Conservation (phyloP, 2,888 invertebrate genomes). For the Mycalesis mineus region DNA sequence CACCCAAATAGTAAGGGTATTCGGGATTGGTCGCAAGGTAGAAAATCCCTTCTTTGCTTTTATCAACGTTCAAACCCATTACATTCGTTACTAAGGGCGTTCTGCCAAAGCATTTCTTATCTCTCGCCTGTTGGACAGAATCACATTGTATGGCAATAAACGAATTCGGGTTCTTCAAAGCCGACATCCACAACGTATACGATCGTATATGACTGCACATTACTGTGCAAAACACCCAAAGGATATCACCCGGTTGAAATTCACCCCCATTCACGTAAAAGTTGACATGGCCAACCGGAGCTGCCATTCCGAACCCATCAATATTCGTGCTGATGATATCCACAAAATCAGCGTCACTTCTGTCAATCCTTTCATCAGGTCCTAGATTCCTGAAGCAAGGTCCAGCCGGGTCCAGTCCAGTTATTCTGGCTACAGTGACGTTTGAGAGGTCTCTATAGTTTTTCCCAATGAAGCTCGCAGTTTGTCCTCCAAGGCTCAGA, state of each 20-base stretch:
- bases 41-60: slow-evolving; percentile 39
- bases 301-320: slow-evolving; percentile 57
- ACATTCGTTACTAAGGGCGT: slow-evolving; percentile 36
- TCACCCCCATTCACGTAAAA: slow-evolving; percentile 66
- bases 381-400: slow-evolving; percentile 57
- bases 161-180: slow-evolving; percentile 32
- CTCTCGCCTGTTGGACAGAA: slow-evolving; percentile 41
- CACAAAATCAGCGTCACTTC: slow-evolving; percentile 57
- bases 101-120: slow-evolving; percentile 36
- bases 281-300: slow-evolving; percentile 56
- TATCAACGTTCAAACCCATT: slow-evolving; percentile 37
- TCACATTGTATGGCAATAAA: slow-evolving; percentile 41
- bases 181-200: slow-evolving; percentile 36
- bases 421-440: slow-evolving; percentile 44
- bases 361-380: slow-evolving; percentile 52
- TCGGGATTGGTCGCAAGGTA: slow-evolving; percentile 35
- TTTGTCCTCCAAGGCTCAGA: slow-evolving; percentile 56
- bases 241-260: slow-evolving; percentile 39
- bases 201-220: slow-evolving; percentile 39
- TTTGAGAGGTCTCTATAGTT: slow-evolving; percentile 48
- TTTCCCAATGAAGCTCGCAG: slow-evolving; percentile 56
- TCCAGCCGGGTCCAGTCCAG: slow-evolving; percentile 56
- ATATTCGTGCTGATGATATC: slow-evolving; percentile 54
- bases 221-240: slow-evolving; percentile 34
- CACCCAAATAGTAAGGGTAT: slow-evolving; percentile 53